Evolutionary conservation across 2,113 vertebrate genomes (phyloP).

Genomic region (Melospiza georgiana): DNA sequence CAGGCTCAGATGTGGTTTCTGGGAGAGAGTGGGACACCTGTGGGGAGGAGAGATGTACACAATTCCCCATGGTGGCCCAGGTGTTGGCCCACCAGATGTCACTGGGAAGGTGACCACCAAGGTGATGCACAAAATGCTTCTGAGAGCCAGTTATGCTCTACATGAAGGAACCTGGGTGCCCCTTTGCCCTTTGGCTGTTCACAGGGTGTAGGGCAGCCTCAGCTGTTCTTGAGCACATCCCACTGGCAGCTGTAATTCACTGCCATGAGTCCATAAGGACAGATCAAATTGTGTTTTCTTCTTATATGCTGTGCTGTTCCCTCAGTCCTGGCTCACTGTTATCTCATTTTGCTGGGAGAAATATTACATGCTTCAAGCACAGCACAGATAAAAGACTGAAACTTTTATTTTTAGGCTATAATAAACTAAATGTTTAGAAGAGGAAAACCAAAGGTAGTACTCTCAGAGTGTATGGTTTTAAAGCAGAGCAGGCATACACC

Average conservation of each 20-base stretch:
- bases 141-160: background rate
- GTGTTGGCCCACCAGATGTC: accelerated
- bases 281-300: background rate
- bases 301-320: background rate
- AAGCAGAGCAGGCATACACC: background rate
- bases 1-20: accelerated
- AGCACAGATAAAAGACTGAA: background rate
- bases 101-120: background rate
- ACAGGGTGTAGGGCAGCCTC: background rate
- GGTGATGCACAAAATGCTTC: background rate
- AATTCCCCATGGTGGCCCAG: accelerated
- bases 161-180: background rate
- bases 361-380: background rate
- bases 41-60: background rate
- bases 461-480: accelerated
- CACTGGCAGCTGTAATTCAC: background rate
- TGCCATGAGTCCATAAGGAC: accelerated
- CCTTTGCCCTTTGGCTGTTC: background rate
- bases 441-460: background rate
- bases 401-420: background rate
- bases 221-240: background rate
- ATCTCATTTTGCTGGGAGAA: background rate
- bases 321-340: background rate
- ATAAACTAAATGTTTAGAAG: background rate
- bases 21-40: background rate